Base-by-base conservation (phyloP, 1,140 invertebrate species). In the Venustaconcha ellipsiformis region DNA sequence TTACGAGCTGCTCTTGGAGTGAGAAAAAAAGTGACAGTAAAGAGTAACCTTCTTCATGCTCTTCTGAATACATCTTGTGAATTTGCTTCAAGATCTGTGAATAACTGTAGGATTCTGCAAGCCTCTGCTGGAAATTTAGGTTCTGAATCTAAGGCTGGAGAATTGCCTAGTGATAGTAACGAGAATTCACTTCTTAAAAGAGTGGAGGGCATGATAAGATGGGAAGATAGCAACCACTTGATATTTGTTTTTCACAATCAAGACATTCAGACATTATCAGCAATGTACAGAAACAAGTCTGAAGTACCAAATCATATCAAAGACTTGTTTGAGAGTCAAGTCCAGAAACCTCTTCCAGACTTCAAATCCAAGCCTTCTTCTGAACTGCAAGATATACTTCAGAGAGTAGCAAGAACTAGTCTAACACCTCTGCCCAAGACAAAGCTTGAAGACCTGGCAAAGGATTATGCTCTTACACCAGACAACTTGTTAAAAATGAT, bases 401-500 rank as follows among this genome's bases (percentile, higher is more conserved):
- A 77, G 55, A 64, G 63, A 58, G 70, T 81, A 67, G 69, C 77
- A 15, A 37, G 77, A 74, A 63, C 70, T 17, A 74, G 62, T 48
- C 67, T 58, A 18, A 14, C 18, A 26, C 48, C 59, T 13, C 18
- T 71, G 0, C 30, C 59, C 14, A 55, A 64, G 30, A 17, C 63
- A 30, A 57, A 56, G 23, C 23, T 70, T 13, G 56, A 65, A 64
- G 30, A 78, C 0, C 26, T 80, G 20, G n/a, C 60, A 23, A 55
- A 26, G 13, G 65, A 55, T n/a, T 84, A 84, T 76, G 81, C 78
- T 8, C 68, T 84, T 5, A 80, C 81, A 20, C 78, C 81, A 23
- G 83, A 84, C 48, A 84, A 84, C 62, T 70, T 80, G 56, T 72
- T 84, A 23, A 84, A 84, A 72, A 83, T 84, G 83, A 68, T 81